A percentile compares a stretch with the other conserved stretches of the same genome.
Evolutionary conservation across 2,888 invertebrate species (phyloP).

Genomic region (Hyles lineata): DNA sequence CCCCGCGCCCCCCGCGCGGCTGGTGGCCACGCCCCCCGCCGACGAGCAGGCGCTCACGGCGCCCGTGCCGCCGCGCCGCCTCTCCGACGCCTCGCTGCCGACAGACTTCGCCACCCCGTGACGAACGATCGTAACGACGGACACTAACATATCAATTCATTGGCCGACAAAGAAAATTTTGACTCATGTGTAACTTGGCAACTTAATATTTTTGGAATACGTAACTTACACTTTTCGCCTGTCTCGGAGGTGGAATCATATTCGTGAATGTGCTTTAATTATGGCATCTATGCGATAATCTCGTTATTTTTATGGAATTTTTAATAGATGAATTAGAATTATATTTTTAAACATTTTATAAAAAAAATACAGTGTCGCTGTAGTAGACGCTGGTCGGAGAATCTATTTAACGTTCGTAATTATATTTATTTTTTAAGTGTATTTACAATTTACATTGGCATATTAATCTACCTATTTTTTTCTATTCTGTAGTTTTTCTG

Average conservation of each 20-base stretch:
- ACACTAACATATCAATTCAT: neutral
- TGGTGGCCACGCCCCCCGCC: slow-evolving; percentile 39
- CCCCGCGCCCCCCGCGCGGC: slow-evolving; percentile 36
- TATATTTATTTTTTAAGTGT: neutral
- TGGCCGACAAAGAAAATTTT: neutral
- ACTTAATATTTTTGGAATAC: neutral
- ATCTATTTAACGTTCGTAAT: neutral
- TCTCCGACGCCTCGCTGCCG: slow-evolving; percentile 32
- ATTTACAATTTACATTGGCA: neutral
- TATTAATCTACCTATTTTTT: neutral
- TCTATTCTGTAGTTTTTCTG: neutral
- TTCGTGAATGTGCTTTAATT: slow-evolving; percentile 15
- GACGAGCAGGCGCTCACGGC: slow-evolving; percentile 56
- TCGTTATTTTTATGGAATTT: slow-evolving; percentile 22
- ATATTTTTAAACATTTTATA: slow-evolving; percentile 12
- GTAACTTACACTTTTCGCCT: neutral
- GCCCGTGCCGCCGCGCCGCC: slow-evolving; percentile 38
- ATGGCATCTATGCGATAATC: slow-evolving; percentile 26
- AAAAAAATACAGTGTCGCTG: neutral
- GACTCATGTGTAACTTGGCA: neutral
- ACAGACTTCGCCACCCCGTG: neutral
- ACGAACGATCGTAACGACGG: neutral
- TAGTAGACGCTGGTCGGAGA: neutral
- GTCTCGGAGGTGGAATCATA: neutral
- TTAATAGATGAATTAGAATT: neutral